Conservation (phyloP, 37 sponge, comb jelly and placozoan species). For the Chondrilla cf. caribensis region DNA sequence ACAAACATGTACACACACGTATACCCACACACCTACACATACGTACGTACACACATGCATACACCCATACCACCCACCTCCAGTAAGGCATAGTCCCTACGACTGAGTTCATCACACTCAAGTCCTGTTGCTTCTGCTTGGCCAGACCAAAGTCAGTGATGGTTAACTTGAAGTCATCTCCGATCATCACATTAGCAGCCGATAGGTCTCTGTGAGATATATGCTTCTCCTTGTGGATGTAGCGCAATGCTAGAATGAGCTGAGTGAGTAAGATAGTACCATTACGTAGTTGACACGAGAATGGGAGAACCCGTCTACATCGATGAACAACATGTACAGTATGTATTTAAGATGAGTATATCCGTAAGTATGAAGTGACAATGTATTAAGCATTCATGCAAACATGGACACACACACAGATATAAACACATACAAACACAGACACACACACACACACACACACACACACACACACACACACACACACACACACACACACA, state of each 20-base stretch:
- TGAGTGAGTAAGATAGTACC: conserved; percentile 9
- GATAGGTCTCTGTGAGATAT: conserved; percentile 86
- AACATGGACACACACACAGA: no score
- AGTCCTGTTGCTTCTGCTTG: conserved; percentile 74
- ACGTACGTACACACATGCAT: background rate
- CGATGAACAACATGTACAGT: no score
- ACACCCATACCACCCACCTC: conserved; percentile 51
- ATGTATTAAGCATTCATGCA: no score
- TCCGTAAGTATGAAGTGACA: no score
- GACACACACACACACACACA: conserved; percentile 2
- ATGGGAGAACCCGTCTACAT: no score
- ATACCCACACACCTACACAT: background rate
- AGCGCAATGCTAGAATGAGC: conserved; percentile 82
- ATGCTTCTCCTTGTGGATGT: conserved; percentile 86
- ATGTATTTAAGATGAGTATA: no score
- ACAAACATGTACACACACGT: background rate
- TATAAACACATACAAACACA: background rate
- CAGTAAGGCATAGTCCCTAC: conserved; percentile 90
- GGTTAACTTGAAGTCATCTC: conserved; percentile 79
- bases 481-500: background rate
- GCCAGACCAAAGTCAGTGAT: conserved; percentile 95
- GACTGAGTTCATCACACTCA: conserved; percentile 79
- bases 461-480: no score
- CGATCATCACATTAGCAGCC: conserved; percentile 86
- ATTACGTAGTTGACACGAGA: background rate